Percentiles rank a stretch among this genome's conserved stretches.
These are phyloP conservation scores for Epinotia ramella DNA, from an alignment of 2,888 invertebrate species.

Conservation along the genomic window DNA sequence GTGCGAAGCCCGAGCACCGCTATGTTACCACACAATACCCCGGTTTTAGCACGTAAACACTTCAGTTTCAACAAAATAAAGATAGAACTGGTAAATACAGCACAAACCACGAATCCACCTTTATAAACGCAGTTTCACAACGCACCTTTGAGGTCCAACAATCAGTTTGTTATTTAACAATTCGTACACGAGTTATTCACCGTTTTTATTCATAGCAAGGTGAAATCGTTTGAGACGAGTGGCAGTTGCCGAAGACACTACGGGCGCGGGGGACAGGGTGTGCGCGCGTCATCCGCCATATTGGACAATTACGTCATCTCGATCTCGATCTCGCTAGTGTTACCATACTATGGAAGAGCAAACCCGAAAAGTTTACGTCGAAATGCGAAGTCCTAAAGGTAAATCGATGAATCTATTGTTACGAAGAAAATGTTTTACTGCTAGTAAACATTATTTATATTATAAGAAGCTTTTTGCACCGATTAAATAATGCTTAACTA, in stretches of 20 bases:
- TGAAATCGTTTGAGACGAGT: conserved; percentile 76
- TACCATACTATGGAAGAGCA: conserved; percentile 4
- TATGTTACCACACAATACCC: conserved; percentile 64
- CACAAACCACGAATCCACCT: conserved; percentile 76
- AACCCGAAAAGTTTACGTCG: neutral
- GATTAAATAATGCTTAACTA: too few species aligned
- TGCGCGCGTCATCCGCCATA: conserved; percentile 84
- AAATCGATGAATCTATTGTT: neutral
- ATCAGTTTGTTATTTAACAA: conserved; percentile 65
- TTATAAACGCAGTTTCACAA: conserved; percentile 70
- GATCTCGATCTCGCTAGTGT: conserved; percentile 45
- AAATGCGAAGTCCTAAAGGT: neutral
- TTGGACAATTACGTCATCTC: conserved; percentile 80
- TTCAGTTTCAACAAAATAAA: conserved; percentile 75
- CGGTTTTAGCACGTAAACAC: conserved; percentile 80
- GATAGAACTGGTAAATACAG: conserved; percentile 76
- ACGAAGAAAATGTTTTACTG: neutral
- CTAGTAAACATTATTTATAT: too few species aligned
- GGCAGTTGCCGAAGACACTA: conserved; percentile 70
- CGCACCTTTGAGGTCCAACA: conserved; percentile 64
- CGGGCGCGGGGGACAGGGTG: conserved; percentile 67
- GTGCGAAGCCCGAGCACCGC: conserved; percentile 66
- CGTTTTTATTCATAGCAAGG: conserved; percentile 80
- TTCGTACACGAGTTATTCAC: conserved; percentile 65
- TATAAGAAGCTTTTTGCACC: too few species aligned